phyloP scores from a whole-genome alignment of 2,888 invertebrate species.

The Archaeoteleia sp. region DNA sequence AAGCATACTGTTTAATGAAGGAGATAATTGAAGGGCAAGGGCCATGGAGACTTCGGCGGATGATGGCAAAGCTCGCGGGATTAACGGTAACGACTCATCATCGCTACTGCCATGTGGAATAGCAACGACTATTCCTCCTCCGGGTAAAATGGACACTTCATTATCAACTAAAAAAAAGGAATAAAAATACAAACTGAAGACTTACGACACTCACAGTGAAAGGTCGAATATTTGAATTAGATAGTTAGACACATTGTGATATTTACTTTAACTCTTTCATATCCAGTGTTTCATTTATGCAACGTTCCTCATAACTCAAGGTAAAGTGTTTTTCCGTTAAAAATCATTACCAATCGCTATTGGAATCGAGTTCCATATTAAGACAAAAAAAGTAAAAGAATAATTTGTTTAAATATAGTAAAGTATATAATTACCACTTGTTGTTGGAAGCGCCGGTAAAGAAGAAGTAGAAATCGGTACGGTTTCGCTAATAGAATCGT shows the following conservation, averaged over 20 bases:
- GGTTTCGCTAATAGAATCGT: constrained; percentile 58
- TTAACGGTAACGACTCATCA: constrained; percentile 59
- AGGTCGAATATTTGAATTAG: too few species aligned
- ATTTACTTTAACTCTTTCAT: too few species aligned
- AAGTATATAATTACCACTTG: constrained; percentile 56
- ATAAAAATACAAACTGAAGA: too few species aligned
- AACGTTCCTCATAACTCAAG: too few species aligned
- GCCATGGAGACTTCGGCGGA: constrained; percentile 65
- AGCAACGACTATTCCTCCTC: constrained; percentile 67
- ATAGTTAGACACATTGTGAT: too few species aligned
- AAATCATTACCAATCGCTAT: too few species aligned
- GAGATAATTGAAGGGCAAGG: constrained; percentile 65
- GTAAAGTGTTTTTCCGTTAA: too few species aligned
- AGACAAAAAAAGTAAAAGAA: too few species aligned
- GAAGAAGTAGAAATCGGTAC: constrained; percentile 43
- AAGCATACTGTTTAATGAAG: constrained; percentile 65
- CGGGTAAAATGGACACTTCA: constrained; percentile 66
- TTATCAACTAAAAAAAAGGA: constrained; percentile 66
- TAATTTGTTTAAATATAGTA: too few species aligned
- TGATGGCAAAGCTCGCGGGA: constrained; percentile 67
- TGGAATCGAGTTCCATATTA: too few species aligned
- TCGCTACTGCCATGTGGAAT: constrained; percentile 64
- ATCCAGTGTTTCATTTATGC: too few species aligned
- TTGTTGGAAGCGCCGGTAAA: constrained; percentile 65
- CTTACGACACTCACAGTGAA: too few species aligned